Evolutionary conservation across 2,888 invertebrate genomes (phyloP).

Genomic region (Eucriotettix oculatus): DNA sequence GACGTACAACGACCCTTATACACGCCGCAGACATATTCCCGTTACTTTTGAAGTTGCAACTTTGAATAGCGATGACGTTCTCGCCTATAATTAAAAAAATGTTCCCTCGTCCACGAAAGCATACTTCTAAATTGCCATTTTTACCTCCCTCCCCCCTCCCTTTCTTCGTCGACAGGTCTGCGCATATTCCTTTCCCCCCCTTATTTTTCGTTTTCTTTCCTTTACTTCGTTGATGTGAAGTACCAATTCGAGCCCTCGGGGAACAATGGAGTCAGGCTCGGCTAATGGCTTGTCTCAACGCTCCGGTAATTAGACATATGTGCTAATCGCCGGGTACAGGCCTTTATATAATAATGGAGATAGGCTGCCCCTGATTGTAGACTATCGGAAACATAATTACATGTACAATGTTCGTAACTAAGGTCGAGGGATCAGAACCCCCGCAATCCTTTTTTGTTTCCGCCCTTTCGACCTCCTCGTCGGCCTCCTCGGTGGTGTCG

Average conservation of each 20-base stretch:
- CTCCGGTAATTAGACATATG: slow-evolving; percentile 5
- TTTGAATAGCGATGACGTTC: no score
- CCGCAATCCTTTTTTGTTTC: not conserved
- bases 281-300: not conserved
- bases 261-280: not conserved
- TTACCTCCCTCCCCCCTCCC: no score
- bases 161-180: no score
- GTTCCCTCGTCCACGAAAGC: no score
- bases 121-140: no score
- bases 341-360: slow-evolving; percentile 1
- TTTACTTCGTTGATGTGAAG: no score
- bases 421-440: not conserved
- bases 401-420: not conserved
- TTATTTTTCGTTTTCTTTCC: no score
- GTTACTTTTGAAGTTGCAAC: no score
- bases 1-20: no score
- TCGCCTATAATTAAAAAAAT: no score
- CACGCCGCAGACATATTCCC: no score
- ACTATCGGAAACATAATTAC: not conserved
- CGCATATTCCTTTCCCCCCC: no score
- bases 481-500: not conserved
- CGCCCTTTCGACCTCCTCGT: not conserved
- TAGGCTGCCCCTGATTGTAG: slow-evolving; percentile 1
- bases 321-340: slow-evolving; percentile 5
- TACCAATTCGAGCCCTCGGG: not conserved